Evolutionary conservation across 2,797 vertebrate species (phyloP), one percentile per base, ranked within the genome.

Genomic region (Xerus rutilus): DNA sequence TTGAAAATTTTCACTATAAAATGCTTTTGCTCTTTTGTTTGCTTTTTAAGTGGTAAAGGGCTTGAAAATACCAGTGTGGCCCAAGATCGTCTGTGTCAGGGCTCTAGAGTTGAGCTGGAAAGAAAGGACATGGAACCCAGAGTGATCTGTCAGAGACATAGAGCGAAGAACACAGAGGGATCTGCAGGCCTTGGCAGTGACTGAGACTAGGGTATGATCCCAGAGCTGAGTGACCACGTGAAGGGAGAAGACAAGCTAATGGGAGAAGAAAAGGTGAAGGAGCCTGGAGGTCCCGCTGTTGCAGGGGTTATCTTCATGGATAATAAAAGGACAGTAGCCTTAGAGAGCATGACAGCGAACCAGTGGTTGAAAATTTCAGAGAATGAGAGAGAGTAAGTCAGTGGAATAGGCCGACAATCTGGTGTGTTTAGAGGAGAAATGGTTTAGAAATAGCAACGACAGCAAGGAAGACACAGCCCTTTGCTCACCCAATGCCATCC

Each of bases 91-190:
- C 54, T 45, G 23, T 32, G 72, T 94, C 15, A 21, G 57, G 2
- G 21, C 69, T 93, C 43, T 49, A 54, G 32, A 72, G 87, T 8
- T 91, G 65, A 94, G 28, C n/a, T 74, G 35, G 25, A 89, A 90
- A 86, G 57, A 45, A 78, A 88, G 17, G 43, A 64, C 9, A 11
- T 13, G 7, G 54, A 64, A 18, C n/a, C 23, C 39, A 54, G 14
- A 43, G 10, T 43, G 25, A 25, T 14, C 54, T 32, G 62, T 45
- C 21, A 1, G 45, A 49, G 54, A 86, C 0, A 32, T 30, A 76
- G 30, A 49, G 17, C 2, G 28, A 9, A 73, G 45, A 69, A 2
- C 49, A 25, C 1, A 1, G 62, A 88, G 25, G 35, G 4, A 1
- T 39, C 14, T 39, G 7, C 17, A 6, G 47, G 49, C 13, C n/a